A percentile compares a stretch with the other conserved stretches of the same genome.
Evolutionary conservation across 1,140 invertebrate genomes (phyloP).

Genomic region (Hetaerina americana): DNA sequence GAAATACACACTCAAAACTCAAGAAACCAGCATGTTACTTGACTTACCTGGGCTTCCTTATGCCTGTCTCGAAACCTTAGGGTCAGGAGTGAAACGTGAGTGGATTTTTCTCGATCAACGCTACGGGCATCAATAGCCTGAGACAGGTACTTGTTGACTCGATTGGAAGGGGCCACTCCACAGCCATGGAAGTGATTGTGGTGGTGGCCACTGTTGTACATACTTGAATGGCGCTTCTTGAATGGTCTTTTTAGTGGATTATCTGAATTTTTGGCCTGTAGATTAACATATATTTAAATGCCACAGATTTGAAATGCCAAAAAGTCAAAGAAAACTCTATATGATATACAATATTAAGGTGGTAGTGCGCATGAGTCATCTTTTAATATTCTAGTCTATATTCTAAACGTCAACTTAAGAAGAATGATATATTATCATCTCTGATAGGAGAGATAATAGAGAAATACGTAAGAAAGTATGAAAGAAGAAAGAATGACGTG

Average conservation of each 20-base stretch:
- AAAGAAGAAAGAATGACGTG: no score
- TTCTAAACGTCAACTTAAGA: no score
- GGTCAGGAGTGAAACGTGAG: slow-evolving; percentile 71
- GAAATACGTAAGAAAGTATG: no score
- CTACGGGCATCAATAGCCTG: slow-evolving; percentile 83
- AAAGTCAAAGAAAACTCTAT: no score
- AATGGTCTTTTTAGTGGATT: slow-evolving; percentile 68
- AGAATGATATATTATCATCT: no score
- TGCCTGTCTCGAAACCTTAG: slow-evolving; percentile 70
- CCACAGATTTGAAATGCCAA: no score
- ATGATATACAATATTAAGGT: no score
- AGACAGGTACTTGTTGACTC: slow-evolving; percentile 81
- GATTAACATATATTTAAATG: no score
- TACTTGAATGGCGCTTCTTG: slow-evolving; percentile 72
- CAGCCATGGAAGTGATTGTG: neutral
- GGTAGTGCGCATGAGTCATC: no score
- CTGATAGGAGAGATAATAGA: no score
- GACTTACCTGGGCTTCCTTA: slow-evolving; percentile 57
- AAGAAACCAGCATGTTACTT: neutral
- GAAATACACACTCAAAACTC: slow-evolving; percentile 2
- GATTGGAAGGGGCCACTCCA: slow-evolving; percentile 53
- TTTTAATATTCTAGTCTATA: no score
- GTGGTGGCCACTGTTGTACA: slow-evolving; percentile 41
- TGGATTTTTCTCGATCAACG: slow-evolving; percentile 76
- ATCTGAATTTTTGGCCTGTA: slow-evolving; percentile 69